Percentiles rank a stretch among this genome's conserved stretches.
phyloP scores from a whole-genome alignment of 2,797 vertebrate genomes.

The Coluber constrictor region DNA sequence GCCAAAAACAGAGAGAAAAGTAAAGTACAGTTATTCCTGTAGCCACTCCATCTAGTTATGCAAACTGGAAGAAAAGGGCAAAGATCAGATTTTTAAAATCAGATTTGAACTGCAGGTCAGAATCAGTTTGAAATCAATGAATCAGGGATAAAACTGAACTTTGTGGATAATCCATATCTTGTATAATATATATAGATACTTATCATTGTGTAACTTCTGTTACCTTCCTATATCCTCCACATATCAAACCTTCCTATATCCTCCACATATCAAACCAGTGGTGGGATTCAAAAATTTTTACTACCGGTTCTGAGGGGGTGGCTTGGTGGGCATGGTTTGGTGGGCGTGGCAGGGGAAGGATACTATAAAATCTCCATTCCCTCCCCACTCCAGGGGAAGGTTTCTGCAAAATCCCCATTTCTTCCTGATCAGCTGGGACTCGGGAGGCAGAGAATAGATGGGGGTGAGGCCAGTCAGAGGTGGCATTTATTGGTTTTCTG shows the following conservation, averaged over 20 bases:
- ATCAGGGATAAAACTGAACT: not conserved
- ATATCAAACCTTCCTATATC: not conserved
- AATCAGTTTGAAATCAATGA: not conserved
- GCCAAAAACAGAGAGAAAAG: not conserved
- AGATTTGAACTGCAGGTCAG: not conserved
- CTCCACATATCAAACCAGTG: not conserved
- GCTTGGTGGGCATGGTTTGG: no score
- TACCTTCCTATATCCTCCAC: not conserved
- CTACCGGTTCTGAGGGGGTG: no score
- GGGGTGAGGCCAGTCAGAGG: no score
- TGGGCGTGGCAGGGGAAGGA: no score
- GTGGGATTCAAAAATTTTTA: no score
- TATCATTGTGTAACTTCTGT: not conserved
- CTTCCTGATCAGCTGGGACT: no score
- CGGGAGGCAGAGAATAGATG: no score
- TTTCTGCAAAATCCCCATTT: no score
- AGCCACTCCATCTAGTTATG: not conserved
- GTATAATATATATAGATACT: not conserved
- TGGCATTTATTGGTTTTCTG: no score
- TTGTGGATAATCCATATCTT: not conserved
- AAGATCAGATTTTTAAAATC: not conserved
- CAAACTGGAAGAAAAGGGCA: not conserved
- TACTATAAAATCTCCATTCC: no score
- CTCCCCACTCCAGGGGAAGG: no score
- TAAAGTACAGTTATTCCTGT: not conserved